A percentile compares a stretch with the other conserved stretches of the same genome.
Conservation (phyloP, 2,113 vertebrate species). For the Megaptera novaeangliae region DNA sequence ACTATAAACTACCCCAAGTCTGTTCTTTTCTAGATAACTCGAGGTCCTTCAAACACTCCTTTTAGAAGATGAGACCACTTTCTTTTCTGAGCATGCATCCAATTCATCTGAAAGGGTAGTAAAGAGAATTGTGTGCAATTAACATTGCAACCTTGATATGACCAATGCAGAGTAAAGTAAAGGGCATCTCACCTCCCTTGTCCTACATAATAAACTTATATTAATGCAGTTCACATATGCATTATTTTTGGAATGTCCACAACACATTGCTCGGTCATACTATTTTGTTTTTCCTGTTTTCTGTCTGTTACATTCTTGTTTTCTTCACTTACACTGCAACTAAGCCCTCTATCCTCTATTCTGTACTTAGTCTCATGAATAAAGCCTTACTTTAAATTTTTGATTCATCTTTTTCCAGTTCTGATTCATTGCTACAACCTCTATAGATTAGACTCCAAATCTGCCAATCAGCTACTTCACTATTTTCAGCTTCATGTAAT, state of each 20-base stretch:
- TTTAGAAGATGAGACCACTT: constrained; percentile 4
- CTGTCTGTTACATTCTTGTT: not conserved
- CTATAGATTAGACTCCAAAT: not conserved
- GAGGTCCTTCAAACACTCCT: constrained; percentile 24
- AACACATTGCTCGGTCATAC: not conserved
- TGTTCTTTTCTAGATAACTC: constrained; percentile 28
- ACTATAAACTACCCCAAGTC: not conserved
- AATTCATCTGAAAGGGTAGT: constrained; percentile 32
- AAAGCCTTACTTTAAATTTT: constrained; percentile 28
- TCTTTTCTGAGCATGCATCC: constrained; percentile 11
- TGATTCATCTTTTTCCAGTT: constrained; percentile 23
- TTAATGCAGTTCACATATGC: constrained; percentile 3
- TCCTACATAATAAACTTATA: not conserved
- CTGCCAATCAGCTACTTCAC: not conserved
- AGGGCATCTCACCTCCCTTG: not conserved
- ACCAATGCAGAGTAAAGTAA: constrained; percentile 30
- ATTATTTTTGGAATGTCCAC: constrained; percentile 1
- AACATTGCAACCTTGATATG: not conserved
- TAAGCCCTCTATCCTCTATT: not conserved
- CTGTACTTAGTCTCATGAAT: not conserved
- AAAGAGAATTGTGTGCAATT: constrained; percentile 2
- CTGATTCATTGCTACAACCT: not conserved
- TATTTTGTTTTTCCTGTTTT: not conserved
- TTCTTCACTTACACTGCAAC: constrained; percentile 19
- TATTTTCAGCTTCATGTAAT: constrained; percentile 39